These are phyloP conservation scores for Leptura quadrifasciata DNA, from an alignment of 2,888 invertebrate genomes.

Conservation along the genomic window DNA sequence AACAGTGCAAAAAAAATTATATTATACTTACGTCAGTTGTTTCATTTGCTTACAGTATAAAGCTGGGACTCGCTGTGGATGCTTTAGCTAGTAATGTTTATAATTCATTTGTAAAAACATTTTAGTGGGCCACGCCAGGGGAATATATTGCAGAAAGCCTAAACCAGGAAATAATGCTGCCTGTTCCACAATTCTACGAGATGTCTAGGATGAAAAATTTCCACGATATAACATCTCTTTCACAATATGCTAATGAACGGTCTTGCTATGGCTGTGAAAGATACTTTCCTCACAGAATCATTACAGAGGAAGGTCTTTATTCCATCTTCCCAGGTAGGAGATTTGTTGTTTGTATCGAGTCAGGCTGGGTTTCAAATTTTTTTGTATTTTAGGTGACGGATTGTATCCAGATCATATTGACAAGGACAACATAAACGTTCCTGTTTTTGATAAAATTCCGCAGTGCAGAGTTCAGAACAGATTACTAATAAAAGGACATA, in stretches of 20 bases:
- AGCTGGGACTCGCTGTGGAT: too few relatives aligned
- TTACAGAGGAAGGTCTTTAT: constrained; percentile 57
- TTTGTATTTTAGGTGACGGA: constrained; percentile 35
- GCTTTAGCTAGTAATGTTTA: too few relatives aligned
- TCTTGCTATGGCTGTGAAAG: constrained; percentile 76
- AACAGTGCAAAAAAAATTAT: too few relatives aligned
- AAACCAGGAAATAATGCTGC: constrained; percentile 75
- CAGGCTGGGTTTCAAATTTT: not conserved
- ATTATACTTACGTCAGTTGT: too few relatives aligned
- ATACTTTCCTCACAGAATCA: constrained; percentile 66
- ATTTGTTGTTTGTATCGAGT: not conserved
- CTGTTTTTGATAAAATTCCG: constrained; percentile 12
- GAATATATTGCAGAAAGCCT: constrained; percentile 73
- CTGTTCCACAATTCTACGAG: constrained; percentile 88
- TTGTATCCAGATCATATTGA: constrained; percentile 28
- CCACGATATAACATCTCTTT: constrained; percentile 76
- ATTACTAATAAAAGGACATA: not conserved
- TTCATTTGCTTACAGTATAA: too few relatives aligned
- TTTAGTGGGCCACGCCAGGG: constrained; percentile 82
- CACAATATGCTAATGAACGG: constrained; percentile 77
- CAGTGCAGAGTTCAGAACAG: constrained; percentile 20
- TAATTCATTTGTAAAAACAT: constrained; percentile 50
- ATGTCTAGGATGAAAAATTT: constrained; percentile 79
- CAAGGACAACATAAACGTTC: not conserved
- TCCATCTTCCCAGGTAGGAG: constrained; percentile 64